phyloP scores from a whole-genome alignment of 2,888 invertebrate species.

The Ennomos erosarius region DNA sequence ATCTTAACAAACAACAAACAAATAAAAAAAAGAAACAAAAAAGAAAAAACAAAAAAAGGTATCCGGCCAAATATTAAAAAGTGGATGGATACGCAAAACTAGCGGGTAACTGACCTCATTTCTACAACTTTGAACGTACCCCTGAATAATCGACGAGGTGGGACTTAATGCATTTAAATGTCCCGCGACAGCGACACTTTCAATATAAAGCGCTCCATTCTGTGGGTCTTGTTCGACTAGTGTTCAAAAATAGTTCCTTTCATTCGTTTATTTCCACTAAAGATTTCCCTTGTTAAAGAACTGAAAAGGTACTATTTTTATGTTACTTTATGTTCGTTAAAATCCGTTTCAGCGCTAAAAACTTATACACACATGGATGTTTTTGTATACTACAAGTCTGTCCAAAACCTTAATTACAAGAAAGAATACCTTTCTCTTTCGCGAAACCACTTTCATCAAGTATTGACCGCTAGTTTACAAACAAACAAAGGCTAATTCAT shows the following conservation, averaged over 20 bases:
- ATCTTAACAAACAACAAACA: no score
- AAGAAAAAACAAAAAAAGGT: no score
- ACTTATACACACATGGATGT: no score
- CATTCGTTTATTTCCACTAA: constrained; percentile 5
- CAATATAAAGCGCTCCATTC: constrained; percentile 35
- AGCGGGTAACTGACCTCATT: constrained; percentile 7
- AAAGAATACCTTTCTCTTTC: no score
- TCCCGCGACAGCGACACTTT: constrained; percentile 38
- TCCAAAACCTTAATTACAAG: no score
- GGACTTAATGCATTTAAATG: constrained; percentile 62
- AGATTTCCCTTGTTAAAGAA: constrained; percentile 5
- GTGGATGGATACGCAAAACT: background rate
- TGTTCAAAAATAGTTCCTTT: constrained; percentile 4
- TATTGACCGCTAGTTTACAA: constrained; percentile 21
- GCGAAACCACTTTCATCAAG: constrained; percentile 2
- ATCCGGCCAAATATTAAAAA: background rate
- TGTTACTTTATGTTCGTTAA: no score
- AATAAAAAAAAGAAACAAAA: no score
- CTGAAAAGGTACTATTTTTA: background rate
- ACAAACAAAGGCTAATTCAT: constrained; percentile 20
- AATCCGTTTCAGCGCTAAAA: no score
- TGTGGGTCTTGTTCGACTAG: constrained; percentile 18
- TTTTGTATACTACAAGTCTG: no score
- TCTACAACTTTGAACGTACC: constrained; percentile 32
- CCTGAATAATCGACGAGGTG: constrained; percentile 56